Conservation (phyloP, 1,140 invertebrate species). For the Acromyrmex heyeri region DNA sequence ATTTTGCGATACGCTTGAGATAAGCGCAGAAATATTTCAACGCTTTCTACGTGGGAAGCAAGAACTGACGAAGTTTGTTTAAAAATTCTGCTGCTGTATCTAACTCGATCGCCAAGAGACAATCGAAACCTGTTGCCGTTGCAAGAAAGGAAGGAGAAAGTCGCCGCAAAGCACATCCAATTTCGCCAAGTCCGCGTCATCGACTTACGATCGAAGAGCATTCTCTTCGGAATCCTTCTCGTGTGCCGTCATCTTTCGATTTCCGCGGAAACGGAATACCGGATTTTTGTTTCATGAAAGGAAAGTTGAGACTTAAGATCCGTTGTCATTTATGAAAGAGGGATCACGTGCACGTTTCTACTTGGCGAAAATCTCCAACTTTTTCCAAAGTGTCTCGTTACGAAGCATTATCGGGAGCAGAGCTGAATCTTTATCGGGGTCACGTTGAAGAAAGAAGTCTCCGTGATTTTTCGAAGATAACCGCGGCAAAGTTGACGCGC, state of each 20-base stretch:
- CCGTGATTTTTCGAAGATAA: slow-evolving; percentile 1
- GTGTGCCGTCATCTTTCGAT: background rate
- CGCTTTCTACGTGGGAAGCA: background rate
- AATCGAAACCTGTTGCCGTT: slow-evolving; percentile 23
- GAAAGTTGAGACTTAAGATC: background rate
- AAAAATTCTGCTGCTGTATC: background rate
- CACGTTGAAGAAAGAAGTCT: background rate
- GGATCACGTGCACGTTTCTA: background rate
- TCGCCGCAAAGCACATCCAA: background rate
- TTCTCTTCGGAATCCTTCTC: background rate
- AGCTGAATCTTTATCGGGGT: background rate
- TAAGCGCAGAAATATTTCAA: background rate
- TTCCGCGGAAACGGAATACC: background rate
- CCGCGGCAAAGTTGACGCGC: background rate
- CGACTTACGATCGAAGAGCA: slow-evolving; percentile 3
- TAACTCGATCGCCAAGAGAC: background rate
- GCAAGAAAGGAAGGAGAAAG: slow-evolving; percentile 47
- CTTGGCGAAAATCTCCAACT: background rate
- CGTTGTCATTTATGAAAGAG: background rate
- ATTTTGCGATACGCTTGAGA: background rate
- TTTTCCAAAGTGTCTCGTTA: background rate
- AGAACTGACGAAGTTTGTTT: background rate
- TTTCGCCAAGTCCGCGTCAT: background rate
- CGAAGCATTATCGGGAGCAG: background rate
- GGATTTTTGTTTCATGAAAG: background rate